These are phyloP conservation scores for Drosophila limbata DNA, from an alignment of 2,888 invertebrate species.

Conservation along the genomic window DNA sequence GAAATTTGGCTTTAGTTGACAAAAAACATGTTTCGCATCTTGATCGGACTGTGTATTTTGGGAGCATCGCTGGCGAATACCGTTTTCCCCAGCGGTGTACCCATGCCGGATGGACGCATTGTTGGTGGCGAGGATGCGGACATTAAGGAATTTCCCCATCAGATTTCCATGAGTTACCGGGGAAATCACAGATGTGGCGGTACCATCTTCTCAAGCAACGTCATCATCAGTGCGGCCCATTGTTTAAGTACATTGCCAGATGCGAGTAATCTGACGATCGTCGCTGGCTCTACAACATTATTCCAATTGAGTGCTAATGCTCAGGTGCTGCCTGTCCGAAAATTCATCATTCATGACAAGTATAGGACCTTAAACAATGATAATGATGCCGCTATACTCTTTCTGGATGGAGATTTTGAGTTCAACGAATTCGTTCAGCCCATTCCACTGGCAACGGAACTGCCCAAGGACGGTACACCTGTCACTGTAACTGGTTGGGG, in stretches of 20 bases:
- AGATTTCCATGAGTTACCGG: slow-evolving; percentile 78
- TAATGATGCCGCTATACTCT: slow-evolving; percentile 88
- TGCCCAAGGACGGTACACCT: slow-evolving; percentile 51
- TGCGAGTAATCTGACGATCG: slow-evolving; percentile 59
- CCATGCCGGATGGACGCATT: slow-evolving; percentile 78
- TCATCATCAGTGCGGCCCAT: slow-evolving; percentile 76
- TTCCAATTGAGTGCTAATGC: slow-evolving; percentile 44
- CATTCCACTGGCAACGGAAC: slow-evolving; percentile 87
- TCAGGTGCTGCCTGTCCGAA: slow-evolving; percentile 85
- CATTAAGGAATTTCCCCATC: slow-evolving; percentile 72
- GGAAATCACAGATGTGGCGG: slow-evolving; percentile 81
- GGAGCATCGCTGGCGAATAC: slow-evolving; percentile 47
- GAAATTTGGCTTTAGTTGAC: slow-evolving; percentile 46
- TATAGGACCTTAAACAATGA: slow-evolving; percentile 86
- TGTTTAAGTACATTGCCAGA: slow-evolving; percentile 62
- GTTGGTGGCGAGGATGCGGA: slow-evolving; percentile 66
- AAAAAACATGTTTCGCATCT: slow-evolving; percentile 60
- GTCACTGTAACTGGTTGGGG: slow-evolving; percentile 82
- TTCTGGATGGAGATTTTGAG: slow-evolving; percentile 85
- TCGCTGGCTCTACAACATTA: slow-evolving; percentile 61
- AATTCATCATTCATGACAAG: slow-evolving; percentile 86
- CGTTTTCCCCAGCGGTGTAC: slow-evolving; percentile 36
- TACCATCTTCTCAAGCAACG: slow-evolving; percentile 54
- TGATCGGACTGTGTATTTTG: slow-evolving; percentile 50
- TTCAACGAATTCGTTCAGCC: slow-evolving; percentile 86